Evolutionary conservation across 2,888 invertebrate genomes (phyloP).

Genomic region (Erebia palarica): DNA sequence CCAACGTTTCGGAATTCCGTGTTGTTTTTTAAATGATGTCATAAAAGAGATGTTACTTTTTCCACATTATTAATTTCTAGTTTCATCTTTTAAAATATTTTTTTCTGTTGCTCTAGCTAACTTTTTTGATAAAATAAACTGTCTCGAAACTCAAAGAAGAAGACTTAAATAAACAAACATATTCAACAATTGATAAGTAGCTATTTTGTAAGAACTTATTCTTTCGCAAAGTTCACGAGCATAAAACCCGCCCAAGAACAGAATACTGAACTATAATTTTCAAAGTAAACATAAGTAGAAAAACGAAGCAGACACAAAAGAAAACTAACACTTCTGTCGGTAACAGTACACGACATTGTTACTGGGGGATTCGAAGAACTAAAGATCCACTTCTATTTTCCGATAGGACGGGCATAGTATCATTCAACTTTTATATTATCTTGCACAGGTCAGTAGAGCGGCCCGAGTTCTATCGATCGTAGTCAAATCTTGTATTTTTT

Average conservation of each 20-base stretch:
- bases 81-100: not conserved
- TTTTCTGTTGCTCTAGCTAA: not conserved
- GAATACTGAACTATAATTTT: conserved; percentile 25
- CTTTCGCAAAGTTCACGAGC: conserved; percentile 4
- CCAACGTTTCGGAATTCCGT: too few species aligned
- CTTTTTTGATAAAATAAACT: not conserved
- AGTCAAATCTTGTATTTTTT: conserved; percentile 33
- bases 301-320: conserved; percentile 35
- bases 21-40: not conserved
- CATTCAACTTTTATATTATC: conserved; percentile 80
- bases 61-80: not conserved
- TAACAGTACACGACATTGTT: conserved; percentile 67
- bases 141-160: not conserved
- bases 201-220: conserved; percentile 9
- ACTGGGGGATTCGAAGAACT: conserved; percentile 65
- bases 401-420: conserved; percentile 75
- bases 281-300: conserved; percentile 30
- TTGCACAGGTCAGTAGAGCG: conserved; percentile 65
- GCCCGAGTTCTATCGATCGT: conserved; percentile 51
- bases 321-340: conserved; percentile 48
- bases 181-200: not conserved
- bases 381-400: conserved; percentile 75
- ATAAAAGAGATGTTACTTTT: not conserved
- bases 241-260: not conserved
- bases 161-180: not conserved